Conservation (phyloP, 2,888 invertebrate species). For the Clunio marinus region DNA sequence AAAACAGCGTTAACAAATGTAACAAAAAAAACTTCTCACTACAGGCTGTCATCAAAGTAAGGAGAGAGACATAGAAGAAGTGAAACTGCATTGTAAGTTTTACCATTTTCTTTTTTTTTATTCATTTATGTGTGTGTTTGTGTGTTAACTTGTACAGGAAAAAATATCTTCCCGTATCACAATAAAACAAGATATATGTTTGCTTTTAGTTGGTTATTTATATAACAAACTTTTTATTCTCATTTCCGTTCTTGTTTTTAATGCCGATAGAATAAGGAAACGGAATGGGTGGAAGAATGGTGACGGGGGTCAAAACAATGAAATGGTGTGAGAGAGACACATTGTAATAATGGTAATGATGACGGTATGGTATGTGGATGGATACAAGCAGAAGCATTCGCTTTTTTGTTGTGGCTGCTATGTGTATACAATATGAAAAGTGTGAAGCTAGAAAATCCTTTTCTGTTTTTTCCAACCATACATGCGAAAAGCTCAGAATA, state of each 20-base stretch:
- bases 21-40: not conserved
- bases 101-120: not conserved
- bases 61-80: not conserved
- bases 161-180: constrained; percentile 1
- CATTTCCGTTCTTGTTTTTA: constrained; percentile 18
- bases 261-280: not conserved
- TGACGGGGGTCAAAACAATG: not conserved
- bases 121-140: not conserved
- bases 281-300: not conserved
- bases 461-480: not conserved
- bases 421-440: not conserved
- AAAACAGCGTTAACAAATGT: constrained; percentile 13
- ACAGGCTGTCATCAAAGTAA: not conserved
- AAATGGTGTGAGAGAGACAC: not conserved
- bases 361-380: not conserved
- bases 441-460: not conserved
- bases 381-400: not conserved
- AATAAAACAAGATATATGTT: constrained; percentile 31
- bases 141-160: constrained; percentile 3
- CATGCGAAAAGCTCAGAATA: not conserved
- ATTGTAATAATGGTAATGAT: constrained; percentile 23
- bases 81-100: constrained; percentile 10
- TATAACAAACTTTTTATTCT: constrained; percentile 33
- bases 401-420: not conserved
- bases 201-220: constrained; percentile 21